A percentile compares a stretch with the other conserved stretches of the same genome.
phyloP scores from a whole-genome alignment of 1,140 invertebrate genomes.

The Megalonaias nervosa region DNA sequence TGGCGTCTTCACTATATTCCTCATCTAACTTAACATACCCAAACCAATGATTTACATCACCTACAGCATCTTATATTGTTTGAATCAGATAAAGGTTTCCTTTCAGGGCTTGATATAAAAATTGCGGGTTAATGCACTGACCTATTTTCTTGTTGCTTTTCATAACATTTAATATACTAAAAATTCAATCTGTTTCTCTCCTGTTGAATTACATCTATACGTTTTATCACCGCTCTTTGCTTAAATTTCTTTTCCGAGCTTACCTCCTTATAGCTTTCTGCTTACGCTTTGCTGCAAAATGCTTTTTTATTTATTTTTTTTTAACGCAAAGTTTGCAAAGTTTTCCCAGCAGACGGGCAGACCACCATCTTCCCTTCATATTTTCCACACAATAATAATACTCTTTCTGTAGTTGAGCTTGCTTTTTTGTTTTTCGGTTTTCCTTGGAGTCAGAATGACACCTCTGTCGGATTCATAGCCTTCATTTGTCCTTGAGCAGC shows the following conservation, averaged over 20 bases:
- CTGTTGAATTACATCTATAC: constrained; percentile 24
- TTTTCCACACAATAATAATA: too few species aligned
- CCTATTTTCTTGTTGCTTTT: constrained; percentile 43
- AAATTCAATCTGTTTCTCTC: constrained; percentile 62
- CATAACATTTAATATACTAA: constrained; percentile 37
- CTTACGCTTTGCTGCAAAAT: constrained; percentile 5
- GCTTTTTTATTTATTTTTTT: too few species aligned
- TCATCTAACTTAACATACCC: constrained; percentile 61
- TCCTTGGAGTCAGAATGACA: too few species aligned
- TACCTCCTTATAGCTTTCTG: not conserved
- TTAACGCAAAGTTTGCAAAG: constrained; percentile 18
- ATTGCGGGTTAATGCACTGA: constrained; percentile 14
- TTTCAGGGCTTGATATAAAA: too few species aligned
- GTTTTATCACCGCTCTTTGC: not conserved
- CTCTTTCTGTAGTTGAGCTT: too few species aligned
- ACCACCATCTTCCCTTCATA: too few species aligned
- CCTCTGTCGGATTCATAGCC: too few species aligned
- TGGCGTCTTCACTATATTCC: constrained; percentile 46
- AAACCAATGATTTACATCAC: too few species aligned
- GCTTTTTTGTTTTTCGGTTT: too few species aligned
- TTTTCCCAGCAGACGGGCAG: not conserved
- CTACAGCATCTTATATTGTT: constrained; percentile 35
- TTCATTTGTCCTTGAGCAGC: too few species aligned
- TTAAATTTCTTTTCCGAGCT: not conserved
- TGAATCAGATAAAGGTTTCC: constrained; percentile 38